Conservation (phyloP, 2,113 vertebrate species). For the Nibea albiflora region DNA sequence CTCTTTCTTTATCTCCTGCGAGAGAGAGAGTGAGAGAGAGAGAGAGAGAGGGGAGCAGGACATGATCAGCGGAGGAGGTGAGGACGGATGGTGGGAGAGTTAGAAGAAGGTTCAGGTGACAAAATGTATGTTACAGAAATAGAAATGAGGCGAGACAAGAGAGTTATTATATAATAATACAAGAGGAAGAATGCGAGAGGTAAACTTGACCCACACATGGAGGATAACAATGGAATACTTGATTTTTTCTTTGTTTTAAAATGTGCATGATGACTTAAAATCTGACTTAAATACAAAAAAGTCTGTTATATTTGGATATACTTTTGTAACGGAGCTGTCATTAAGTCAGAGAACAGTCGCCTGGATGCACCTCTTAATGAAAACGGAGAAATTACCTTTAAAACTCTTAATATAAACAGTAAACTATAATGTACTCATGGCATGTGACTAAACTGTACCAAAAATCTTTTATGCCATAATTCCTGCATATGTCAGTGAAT, state of each 20-base stretch:
- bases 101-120: neutral
- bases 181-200: no score
- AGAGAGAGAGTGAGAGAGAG: neutral
- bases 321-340: neutral
- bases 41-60: neutral
- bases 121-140: neutral
- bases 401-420: neutral
- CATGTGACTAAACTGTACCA: neutral
- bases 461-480: neutral
- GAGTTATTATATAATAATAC: no score
- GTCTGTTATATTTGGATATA: no score
- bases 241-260: no score
- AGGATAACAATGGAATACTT: no score
- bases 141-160: neutral
- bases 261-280: no score
- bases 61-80: constrained; percentile 1
- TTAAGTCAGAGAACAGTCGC: no score
- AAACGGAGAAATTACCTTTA: no score
- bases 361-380: neutral
- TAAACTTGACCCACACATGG: no score
- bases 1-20: constrained; percentile 95
- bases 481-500: neutral
- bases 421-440: neutral
- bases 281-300: no score
- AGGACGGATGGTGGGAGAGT: neutral